A percentile compares a stretch with the other conserved stretches of the same genome.
These are phyloP conservation scores for Encarsia formosa DNA, from an alignment of 2,888 invertebrate species.

Conservation along the genomic window DNA sequence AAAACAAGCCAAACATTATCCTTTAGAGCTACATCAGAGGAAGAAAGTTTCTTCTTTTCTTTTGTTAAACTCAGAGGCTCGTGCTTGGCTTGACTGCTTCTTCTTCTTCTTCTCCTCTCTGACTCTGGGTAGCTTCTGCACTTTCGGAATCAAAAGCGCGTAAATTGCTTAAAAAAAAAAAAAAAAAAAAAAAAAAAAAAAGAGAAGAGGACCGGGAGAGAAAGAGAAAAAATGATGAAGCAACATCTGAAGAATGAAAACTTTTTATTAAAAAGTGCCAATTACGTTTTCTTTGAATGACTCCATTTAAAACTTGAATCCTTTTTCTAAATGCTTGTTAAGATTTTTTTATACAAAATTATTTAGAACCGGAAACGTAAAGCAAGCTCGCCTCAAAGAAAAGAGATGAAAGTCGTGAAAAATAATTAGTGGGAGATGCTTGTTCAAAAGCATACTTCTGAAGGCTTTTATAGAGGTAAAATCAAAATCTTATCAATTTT, in stretches of 20 bases:
- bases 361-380: too few species aligned
- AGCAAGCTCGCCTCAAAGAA: too few species aligned
- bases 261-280: constrained; percentile 12
- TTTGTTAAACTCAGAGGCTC: background rate
- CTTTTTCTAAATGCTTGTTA: too few species aligned
- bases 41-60: constrained; percentile 15
- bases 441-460: too few species aligned
- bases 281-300: constrained; percentile 7
- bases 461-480: too few species aligned
- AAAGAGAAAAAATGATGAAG: background rate
- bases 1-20: constrained; percentile 21
- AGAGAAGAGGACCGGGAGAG: background rate
- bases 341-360: too few species aligned
- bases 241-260: constrained; percentile 1
- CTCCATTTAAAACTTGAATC: too few species aligned
- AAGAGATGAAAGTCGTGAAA: too few species aligned
- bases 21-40: constrained; percentile 6
- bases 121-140: constrained; percentile 9
- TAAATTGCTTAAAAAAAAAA: constrained; percentile 14
- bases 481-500: too few species aligned
- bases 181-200: background rate
- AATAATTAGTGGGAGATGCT: too few species aligned
- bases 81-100: background rate
- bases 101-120: background rate
- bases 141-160: constrained; percentile 22